These are phyloP conservation scores for Hypolimnas misippus DNA, from an alignment of 2,888 invertebrate genomes.

Conservation along the genomic window DNA sequence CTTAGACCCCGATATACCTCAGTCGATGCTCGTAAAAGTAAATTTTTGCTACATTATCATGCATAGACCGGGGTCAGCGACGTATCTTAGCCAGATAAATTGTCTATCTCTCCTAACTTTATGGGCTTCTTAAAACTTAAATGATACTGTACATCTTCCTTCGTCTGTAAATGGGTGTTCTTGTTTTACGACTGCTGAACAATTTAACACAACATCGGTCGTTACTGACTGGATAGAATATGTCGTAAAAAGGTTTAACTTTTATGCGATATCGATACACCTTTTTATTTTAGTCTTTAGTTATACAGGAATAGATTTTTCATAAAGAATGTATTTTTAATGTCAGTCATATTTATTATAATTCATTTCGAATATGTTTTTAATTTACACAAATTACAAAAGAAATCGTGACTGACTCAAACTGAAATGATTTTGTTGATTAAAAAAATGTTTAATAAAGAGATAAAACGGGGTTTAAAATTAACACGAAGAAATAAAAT, in stretches of 20 bases:
- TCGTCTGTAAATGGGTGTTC: conserved; percentile 29
- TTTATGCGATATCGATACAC: conserved; percentile 25
- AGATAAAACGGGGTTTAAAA: too few relatives aligned
- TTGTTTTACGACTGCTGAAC: conserved; percentile 36
- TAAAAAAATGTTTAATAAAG: too few relatives aligned
- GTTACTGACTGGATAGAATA: conserved; percentile 31
- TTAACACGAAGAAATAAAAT: too few relatives aligned
- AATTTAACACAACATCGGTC: conserved; percentile 36
- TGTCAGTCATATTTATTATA: too few relatives aligned
- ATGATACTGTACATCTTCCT: conserved; percentile 28
- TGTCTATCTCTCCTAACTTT: conserved; percentile 24
- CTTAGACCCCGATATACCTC: conserved; percentile 12
- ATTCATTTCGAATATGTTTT: too few relatives aligned
- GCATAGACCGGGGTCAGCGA: conserved; percentile 16
- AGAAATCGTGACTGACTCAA: too few relatives aligned
- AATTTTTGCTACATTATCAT: conserved; percentile 13
- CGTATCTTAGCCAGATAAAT: conserved; percentile 21
- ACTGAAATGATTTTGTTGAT: too few relatives aligned
- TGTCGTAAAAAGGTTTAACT: conserved; percentile 30
- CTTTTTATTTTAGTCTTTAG: conserved; percentile 23
- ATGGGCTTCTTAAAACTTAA: conserved; percentile 26
- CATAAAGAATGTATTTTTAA: too few relatives aligned
- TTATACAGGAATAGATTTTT: background rate
- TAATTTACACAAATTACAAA: too few relatives aligned
- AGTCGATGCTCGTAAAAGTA: conserved; percentile 20